A percentile compares a stretch with the other conserved stretches of the same genome.
Conservation (phyloP, 2,113 vertebrate genomes). For the Hucho hucho region DNA sequence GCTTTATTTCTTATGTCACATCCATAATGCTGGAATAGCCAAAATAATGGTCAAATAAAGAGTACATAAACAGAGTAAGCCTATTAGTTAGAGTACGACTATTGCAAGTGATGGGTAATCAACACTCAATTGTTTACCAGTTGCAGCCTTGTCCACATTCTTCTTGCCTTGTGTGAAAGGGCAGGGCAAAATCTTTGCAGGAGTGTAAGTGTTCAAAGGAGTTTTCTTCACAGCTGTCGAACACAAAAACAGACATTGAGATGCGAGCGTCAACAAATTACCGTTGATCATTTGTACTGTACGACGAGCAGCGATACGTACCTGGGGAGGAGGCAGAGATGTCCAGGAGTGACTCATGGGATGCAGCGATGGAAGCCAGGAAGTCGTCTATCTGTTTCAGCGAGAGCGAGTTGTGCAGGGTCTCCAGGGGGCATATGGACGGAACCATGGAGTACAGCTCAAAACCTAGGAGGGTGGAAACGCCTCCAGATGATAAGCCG, state of each 20-base stretch:
- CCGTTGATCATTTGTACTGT: not conserved
- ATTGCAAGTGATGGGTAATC: not conserved
- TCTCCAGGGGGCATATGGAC: constrained; percentile 90
- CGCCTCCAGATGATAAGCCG: not conserved
- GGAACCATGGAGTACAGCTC: constrained; percentile 93
- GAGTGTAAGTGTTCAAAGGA: constrained; percentile 83
- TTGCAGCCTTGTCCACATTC: constrained; percentile 53
- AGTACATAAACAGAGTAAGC: no score
- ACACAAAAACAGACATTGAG: not conserved
- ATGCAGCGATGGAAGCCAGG: constrained; percentile 80
- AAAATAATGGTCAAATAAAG: no score
- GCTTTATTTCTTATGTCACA: no score
- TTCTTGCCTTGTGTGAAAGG: constrained; percentile 67
- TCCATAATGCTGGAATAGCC: no score
- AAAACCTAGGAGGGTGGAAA: constrained; percentile 63
- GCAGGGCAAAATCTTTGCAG: constrained; percentile 82
- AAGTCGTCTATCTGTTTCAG: constrained; percentile 92
- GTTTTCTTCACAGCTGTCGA: constrained; percentile 71
- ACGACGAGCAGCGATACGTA: constrained; percentile 12
- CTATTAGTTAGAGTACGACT: no score
- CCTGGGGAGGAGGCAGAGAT: constrained; percentile 66
- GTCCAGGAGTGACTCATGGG: constrained; percentile 70
- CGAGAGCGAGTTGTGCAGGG: constrained; percentile 87
- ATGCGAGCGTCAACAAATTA: not conserved
- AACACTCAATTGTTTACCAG: constrained; percentile 38